Base-by-base conservation (phyloP, 2,113 vertebrate species). In the Sander vitreus region DNA sequence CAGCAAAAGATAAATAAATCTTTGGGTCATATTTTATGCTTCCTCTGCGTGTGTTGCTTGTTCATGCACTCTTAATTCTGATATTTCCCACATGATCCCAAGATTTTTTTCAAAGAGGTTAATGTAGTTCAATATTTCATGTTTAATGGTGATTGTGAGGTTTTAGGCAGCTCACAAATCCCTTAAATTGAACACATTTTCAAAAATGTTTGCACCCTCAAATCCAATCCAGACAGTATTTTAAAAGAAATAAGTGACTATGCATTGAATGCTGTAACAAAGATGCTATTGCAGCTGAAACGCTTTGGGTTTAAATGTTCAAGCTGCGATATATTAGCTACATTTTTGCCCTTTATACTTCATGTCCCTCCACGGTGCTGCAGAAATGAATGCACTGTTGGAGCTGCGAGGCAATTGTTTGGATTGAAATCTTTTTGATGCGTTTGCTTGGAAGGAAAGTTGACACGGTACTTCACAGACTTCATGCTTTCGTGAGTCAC, bases 281-380 rank as follows among this genome's bases (percentile, higher is more conserved):
- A 57, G 66, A 71, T 30, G 33, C 25, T 50, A 6, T 65, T 30
- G 45, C 43, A 58, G 63, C 63, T 58, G 14, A 27, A 43, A 15
- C 12, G 2, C 43, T 21, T n/a, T 60, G 45, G 45, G 19, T 68
- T 39, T 21, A 65, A 66, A 73, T n/a, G 53, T 54, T 55, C 7
- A 55, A 60, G 83, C 80, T 74, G 81, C 54, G 69, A 76, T 76
- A 64, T 48, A 79, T 82, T 71, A 47, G 59, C 68, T 69, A n/a
- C 11, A 45, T 60, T 64, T 68, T 1, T 23, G 8, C 43, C 18
- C 50, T 63, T 62, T 21, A 13, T 67, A 4, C 55, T 50, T 60
- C 50, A 18, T 39, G 51, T 33, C 19, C 6, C 21, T 30, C 16
- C 43, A 7, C 14, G 39, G 25, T 55, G 47, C 60, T 72, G 66